Evolutionary conservation across 64 coral and sea anemone species (phyloP).

Genomic region (Montipora capricornis): DNA sequence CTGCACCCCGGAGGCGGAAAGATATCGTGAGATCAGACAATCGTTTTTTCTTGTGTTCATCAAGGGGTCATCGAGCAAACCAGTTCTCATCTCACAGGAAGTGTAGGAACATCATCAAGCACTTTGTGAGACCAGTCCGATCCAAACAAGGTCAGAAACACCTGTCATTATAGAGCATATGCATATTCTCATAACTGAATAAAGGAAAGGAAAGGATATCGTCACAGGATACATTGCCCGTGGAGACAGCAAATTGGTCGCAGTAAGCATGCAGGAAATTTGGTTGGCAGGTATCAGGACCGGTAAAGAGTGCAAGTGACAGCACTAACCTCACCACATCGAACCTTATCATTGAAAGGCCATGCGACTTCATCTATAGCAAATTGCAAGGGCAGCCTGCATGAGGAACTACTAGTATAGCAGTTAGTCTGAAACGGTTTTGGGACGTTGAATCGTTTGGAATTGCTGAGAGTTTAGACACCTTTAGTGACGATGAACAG

Average conservation of each 20-base stretch:
- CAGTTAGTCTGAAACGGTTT: no score
- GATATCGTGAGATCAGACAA: neutral
- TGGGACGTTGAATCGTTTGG: neutral
- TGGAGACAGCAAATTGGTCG: neutral
- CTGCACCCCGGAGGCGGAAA: neutral
- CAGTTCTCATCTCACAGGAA: neutral
- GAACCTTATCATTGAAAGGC: conserved; percentile 6
- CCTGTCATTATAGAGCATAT: neutral
- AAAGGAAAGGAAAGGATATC: neutral
- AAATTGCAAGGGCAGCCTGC: neutral
- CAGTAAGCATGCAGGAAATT: neutral
- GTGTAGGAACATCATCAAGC: no score
- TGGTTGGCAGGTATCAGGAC: neutral
- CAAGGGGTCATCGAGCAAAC: neutral
- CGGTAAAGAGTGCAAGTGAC: neutral
- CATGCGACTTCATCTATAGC: neutral
- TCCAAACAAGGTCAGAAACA: neutral
- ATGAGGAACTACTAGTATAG: neutral
- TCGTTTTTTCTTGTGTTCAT: neutral
- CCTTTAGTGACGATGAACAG: neutral
- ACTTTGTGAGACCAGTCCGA: neutral
- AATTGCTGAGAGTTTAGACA: neutral
- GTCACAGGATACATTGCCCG: neutral
- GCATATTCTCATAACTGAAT: neutral
- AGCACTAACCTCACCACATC: neutral